Evolutionary conservation across 1,140 invertebrate species (phyloP).

Genomic region (Trichomalopsis sarcophagae): DNA sequence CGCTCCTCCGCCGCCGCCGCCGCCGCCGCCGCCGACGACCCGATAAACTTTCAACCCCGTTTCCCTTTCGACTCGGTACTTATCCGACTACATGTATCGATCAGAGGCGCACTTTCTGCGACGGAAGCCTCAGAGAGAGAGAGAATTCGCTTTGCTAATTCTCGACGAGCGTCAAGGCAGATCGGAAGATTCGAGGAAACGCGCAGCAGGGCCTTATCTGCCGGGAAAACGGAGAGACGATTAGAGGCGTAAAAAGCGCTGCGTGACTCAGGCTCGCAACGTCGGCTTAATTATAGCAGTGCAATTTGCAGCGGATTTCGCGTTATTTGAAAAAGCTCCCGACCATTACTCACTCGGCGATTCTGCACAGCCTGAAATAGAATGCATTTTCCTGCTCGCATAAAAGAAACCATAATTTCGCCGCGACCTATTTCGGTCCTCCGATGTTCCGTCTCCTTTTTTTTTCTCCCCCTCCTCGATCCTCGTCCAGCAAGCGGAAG

Average conservation of each 20-base stretch:
- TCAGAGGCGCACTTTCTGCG: neutral
- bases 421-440: neutral
- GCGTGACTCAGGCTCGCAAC: neutral
- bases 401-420: neutral
- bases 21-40: constrained; percentile 45
- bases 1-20: neutral
- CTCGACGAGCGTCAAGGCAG: neutral
- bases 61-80: constrained; percentile 10
- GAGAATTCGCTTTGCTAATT: neutral
- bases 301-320: neutral
- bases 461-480: neutral
- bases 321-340: neutral
- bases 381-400: neutral
- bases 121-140: neutral
- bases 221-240: neutral
- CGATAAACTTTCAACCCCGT: constrained; percentile 64
- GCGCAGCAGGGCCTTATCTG: too few relatives aligned
- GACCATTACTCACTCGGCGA: neutral
- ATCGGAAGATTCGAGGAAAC: too few relatives aligned
- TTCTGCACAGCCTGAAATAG: neutral
- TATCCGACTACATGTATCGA: constrained; percentile 10
- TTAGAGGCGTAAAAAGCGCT: neutral
- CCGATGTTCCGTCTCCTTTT: neutral
- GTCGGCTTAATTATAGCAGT: neutral
- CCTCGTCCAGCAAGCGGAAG: neutral